Evolutionary conservation across 2,888 invertebrate genomes (phyloP), one percentile per base, ranked within the genome.

Genomic region (Notodonta dromedarius): DNA sequence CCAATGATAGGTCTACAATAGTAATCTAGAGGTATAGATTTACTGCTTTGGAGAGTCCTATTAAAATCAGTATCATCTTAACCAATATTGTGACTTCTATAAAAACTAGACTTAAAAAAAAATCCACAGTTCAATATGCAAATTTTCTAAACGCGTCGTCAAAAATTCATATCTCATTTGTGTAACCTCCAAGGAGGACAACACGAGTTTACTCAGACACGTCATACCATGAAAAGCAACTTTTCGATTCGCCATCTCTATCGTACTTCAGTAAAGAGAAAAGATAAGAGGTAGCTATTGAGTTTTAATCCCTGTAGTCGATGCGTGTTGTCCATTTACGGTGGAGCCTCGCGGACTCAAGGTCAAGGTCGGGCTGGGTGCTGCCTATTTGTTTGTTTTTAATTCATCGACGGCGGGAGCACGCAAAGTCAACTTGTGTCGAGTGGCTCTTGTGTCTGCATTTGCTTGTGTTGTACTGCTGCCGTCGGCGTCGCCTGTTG

Each of bases 131-230:
- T 42, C 32, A 63, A 46, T 62, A 59, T 60, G 54, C 57, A 59
- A 63, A 66, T 68, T 61, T 62, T 64, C 64, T 64, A 57, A 54
- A 61, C 50, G 56, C 16, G 32, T 60, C 24, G 60, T 39, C 24
- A 54, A 48, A 58, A 50, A 54, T 55, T 57, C 46, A 39, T 56
- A 62, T 56, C 56, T 58, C 63, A 61, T 72, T 63, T 74, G 60
- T 60, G 56, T 69, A 62, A 65, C 67, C 60, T 65, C 55, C 55
- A 52, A n/a, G 54, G 65, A 70, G 70, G 65, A 65, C 72, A 67
- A 60, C 58, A 44, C 39, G 46, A 50, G 42, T 32, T 56, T 24
- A 44, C 56, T 56, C 12, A 59, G 53, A 60, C 61, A 61, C 62
- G 62, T 63, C 66, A 58, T 60, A 54, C 42, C 44, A 58, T 66